Evolutionary conservation across 2,888 invertebrate genomes (phyloP).

Genomic region (Atrina japonica): DNA sequence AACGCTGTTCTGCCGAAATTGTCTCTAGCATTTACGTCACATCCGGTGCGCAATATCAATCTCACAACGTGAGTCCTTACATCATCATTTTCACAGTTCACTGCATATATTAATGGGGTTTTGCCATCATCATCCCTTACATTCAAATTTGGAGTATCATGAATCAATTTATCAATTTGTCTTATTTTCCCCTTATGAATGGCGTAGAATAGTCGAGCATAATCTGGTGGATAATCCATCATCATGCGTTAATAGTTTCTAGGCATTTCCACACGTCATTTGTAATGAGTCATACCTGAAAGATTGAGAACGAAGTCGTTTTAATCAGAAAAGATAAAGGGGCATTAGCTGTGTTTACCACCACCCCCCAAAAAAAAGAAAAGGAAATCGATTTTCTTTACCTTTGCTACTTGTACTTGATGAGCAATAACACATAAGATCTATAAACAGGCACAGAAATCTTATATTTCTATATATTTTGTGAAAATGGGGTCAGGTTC

Average conservation of each 20-base stretch:
- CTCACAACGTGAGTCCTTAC: slow-evolving; percentile 66
- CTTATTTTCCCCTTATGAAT: slow-evolving; percentile 54
- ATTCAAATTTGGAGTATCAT: slow-evolving; percentile 43
- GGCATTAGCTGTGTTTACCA: no score
- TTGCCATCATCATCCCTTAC: slow-evolving; percentile 52
- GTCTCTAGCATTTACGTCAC: slow-evolving; percentile 67
- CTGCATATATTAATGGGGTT: slow-evolving; percentile 66
- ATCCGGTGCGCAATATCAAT: slow-evolving; percentile 61
- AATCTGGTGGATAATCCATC: slow-evolving; percentile 17
- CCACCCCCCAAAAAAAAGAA: no score
- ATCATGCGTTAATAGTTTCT: slow-evolving; percentile 7
- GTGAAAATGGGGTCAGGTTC: no score
- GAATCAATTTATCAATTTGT: slow-evolving; percentile 45
- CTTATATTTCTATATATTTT: no score
- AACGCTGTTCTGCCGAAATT: slow-evolving; percentile 63
- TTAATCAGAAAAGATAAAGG: no score
- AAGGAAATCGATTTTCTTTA: no score
- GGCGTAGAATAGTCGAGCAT: slow-evolving; percentile 45
- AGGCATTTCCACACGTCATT: not conserved
- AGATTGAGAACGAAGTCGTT: no score
- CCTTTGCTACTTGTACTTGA: no score
- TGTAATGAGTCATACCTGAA: not conserved
- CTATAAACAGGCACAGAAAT: no score
- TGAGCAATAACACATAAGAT: no score
- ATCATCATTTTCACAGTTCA: slow-evolving; percentile 63